These are phyloP conservation scores for Atta cephalotes DNA, from an alignment of 1,140 invertebrate genomes.

Conservation along the genomic window DNA sequence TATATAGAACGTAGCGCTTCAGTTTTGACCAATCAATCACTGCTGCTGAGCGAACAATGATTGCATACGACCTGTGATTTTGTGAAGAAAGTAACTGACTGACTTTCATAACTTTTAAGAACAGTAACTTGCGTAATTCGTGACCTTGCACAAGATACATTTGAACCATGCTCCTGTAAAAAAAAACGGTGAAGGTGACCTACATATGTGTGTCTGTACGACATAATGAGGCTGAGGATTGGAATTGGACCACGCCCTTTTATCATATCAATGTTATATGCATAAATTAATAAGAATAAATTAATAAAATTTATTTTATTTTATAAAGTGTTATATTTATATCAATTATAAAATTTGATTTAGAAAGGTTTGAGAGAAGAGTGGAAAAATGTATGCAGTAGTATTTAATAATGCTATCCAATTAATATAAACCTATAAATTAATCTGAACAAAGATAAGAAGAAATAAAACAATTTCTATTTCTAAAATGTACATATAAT, in stretches of 20 bases:
- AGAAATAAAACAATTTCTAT: not conserved
- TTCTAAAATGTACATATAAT: not conserved
- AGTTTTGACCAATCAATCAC: not conserved
- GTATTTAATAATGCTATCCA: not conserved
- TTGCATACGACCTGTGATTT: not conserved
- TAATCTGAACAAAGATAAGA: not conserved
- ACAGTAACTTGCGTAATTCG: constrained; percentile 28
- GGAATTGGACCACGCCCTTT: constrained; percentile 32
- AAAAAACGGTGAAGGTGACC: constrained; percentile 56
- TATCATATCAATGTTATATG: constrained; percentile 4
- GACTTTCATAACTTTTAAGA: constrained; percentile 39
- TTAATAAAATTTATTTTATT: not conserved
- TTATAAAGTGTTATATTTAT: not conserved
- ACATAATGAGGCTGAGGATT: constrained; percentile 37
- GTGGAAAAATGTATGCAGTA: not conserved
- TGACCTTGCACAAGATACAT: constrained; percentile 55
- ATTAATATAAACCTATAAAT: not conserved
- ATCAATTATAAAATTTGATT: not conserved
- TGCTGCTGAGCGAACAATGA: not conserved
- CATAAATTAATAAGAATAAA: constrained; percentile 30
- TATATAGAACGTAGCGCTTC: not conserved
- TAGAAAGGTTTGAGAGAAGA: not conserved
- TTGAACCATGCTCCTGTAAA: constrained; percentile 41
- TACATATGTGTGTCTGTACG: constrained; percentile 33
- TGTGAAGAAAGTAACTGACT: constrained; percentile 30